phyloP scores from a whole-genome alignment of 1,140 invertebrate species.

The Schlechtendalia chinensis region DNA sequence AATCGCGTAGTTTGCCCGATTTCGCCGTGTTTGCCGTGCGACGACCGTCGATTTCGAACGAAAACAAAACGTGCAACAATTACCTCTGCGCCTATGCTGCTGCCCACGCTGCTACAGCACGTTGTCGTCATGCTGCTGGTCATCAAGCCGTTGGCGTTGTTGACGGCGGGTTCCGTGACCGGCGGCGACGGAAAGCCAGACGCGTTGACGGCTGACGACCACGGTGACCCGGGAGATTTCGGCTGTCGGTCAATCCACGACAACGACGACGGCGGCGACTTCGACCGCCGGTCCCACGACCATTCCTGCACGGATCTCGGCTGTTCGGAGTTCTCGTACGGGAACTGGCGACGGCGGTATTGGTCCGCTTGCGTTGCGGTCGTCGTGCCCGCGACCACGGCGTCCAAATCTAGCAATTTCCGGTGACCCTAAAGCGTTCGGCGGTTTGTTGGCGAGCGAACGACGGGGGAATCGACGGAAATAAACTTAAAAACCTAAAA shows the following conservation, averaged over 20 bases:
- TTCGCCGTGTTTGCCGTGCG: too few relatives aligned
- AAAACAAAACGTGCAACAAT: neutral
- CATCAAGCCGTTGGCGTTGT: neutral
- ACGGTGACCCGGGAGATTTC: neutral
- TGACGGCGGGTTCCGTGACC: neutral
- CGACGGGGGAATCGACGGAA: too few relatives aligned
- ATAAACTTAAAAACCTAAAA: too few relatives aligned
- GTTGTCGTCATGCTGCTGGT: slow-evolving; percentile 10
- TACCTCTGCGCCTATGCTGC: slow-evolving; percentile 12
- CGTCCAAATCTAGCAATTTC: slow-evolving; percentile 13
- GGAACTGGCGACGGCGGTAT: neutral
- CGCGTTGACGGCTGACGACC: neutral
- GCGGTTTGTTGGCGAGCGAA: too few relatives aligned
- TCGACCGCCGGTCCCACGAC: neutral
- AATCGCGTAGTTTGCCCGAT: too few relatives aligned
- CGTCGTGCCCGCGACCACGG: neutral
- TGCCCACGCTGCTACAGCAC: slow-evolving; percentile 8
- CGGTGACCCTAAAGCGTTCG: slow-evolving; percentile 34
- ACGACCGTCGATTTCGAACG: too few relatives aligned
- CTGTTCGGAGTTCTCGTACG: neutral
- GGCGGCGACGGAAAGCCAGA: neutral
- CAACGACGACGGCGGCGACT: neutral
- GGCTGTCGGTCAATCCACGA: slow-evolving; percentile 2
- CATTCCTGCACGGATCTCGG: neutral
- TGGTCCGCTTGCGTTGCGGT: neutral